Base-by-base conservation (phyloP, 1,140 invertebrate genomes). In the Xylocopa sonorina region DNA sequence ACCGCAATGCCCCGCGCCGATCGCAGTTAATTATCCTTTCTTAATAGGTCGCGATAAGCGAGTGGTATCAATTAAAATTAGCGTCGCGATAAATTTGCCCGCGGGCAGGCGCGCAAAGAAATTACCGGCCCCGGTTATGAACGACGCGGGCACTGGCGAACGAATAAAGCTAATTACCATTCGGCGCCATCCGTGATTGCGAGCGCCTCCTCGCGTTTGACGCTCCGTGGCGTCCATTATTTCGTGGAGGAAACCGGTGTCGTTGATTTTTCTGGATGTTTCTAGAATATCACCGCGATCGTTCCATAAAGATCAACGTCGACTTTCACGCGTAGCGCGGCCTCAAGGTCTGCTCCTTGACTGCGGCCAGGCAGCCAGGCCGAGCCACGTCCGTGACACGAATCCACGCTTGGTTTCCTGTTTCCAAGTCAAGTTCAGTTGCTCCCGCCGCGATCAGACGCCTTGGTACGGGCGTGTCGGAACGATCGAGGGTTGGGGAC, bases 401-500 rank as follows among this genome's bases (percentile, higher is more conserved):
- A 82, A 82, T 82, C 50, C 51, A 29, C 21, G 34, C 27, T 68
- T 21, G 64, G 62, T 85, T 85, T 85, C 67, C 76, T 79, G 72
- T 84, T 85, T 67, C 69, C 43, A 60, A 79, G 71, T 82, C 83
- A 86, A 86, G 71, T 86, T 77, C 67, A 79, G 48, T 62, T 63
- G 53, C 79, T 76, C 60, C 60, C 60, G 80, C 50, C 29, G 16
- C 53, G 64, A 71, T 84, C 69, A 73, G 16, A 32, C 32, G 53
- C 50, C 41, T 43, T 58, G n/a, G n/a, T n/a, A n/a, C n/a, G n/a
- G 27, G 50, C 7, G 77, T 57, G 50, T 81, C 24, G 60, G 14
- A 24, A 10, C 29, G 32, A 58, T 80, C 51, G 75, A 18, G 43
- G 16, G 24, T 4, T 14, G 48, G 32, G 12, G 43, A 6, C 29